Percentiles rank a stretch among this genome's conserved stretches.
phyloP scores from a whole-genome alignment of 2,113 vertebrate species.

The Rhagologus leucostigma region DNA sequence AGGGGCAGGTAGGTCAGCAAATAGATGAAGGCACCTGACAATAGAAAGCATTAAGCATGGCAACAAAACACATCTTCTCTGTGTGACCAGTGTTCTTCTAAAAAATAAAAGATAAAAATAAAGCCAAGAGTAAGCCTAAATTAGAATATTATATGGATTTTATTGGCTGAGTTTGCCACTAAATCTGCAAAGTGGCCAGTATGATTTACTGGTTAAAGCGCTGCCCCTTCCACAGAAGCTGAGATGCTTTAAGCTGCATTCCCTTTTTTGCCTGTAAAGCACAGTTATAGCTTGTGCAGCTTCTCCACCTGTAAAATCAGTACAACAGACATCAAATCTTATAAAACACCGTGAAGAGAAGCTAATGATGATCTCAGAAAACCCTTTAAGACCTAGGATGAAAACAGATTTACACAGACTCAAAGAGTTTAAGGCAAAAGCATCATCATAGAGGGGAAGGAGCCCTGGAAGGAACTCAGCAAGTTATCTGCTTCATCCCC shows the following conservation, averaged over 20 bases:
- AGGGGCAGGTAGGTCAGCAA: not conserved
- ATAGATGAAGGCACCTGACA: not conserved
- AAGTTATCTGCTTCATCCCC: constrained; percentile 4
- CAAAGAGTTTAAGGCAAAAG: constrained; percentile 39
- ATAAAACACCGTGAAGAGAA: not conserved
- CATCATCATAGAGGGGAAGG: not conserved
- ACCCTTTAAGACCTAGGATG: constrained; percentile 23
- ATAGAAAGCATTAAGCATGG: not conserved
- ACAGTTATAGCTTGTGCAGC: not conserved
- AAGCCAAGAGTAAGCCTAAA: not conserved
- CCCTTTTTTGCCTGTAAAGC: not conserved
- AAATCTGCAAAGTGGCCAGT: not conserved
- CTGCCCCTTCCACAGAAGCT: not conserved
- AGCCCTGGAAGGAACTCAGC: not conserved
- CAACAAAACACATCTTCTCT: not conserved
- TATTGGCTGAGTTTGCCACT: not conserved
- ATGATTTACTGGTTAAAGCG: not conserved
- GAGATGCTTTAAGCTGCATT: not conserved
- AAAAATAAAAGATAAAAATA: not conserved
- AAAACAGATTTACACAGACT: constrained; percentile 40
- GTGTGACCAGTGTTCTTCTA: not conserved
- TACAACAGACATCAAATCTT: not conserved
- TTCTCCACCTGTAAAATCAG: not conserved
- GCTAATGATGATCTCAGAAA: constrained; percentile 41
- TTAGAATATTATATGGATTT: not conserved